These are phyloP conservation scores for Kryphioiulus occultus DNA, from an alignment of 2,888 invertebrate species.

Conservation along the genomic window DNA sequence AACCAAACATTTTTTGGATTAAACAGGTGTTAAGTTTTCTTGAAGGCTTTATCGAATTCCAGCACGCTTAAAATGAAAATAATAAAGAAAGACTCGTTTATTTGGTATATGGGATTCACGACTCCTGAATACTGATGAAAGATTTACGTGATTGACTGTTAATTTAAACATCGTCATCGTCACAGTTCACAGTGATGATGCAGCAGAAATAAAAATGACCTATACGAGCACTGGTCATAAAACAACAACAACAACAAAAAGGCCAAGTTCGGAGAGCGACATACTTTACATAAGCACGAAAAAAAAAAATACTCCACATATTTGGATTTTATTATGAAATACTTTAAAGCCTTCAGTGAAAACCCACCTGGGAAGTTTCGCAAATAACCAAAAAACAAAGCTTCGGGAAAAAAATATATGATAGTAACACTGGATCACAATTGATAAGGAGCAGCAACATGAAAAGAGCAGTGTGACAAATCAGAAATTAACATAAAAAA, in stretches of 20 bases:
- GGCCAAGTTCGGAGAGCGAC: background rate
- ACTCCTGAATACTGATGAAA: background rate
- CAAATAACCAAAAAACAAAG: constrained; percentile 21
- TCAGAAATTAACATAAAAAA: background rate
- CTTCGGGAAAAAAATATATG: background rate
- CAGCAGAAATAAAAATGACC: background rate
- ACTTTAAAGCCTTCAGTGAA: background rate
- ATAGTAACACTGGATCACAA: constrained; percentile 17
- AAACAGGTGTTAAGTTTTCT: background rate
- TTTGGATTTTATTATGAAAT: background rate
- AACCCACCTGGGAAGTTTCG: background rate
- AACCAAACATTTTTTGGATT: background rate
- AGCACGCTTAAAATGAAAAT: background rate
- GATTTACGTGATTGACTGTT: background rate
- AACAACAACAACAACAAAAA: background rate
- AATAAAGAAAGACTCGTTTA: background rate
- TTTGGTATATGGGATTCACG: background rate
- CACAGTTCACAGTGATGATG: no score
- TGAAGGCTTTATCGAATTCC: background rate
- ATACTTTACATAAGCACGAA: background rate
- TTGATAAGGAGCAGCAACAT: constrained; percentile 39
- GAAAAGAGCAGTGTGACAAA: constrained; percentile 42
- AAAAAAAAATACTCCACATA: background rate
- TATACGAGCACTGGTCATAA: background rate
- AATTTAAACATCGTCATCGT: background rate